Percentiles rank a stretch among this genome's conserved stretches.
Conservation (phyloP, 2,888 invertebrate genomes). For the Hybos culiciformis region DNA sequence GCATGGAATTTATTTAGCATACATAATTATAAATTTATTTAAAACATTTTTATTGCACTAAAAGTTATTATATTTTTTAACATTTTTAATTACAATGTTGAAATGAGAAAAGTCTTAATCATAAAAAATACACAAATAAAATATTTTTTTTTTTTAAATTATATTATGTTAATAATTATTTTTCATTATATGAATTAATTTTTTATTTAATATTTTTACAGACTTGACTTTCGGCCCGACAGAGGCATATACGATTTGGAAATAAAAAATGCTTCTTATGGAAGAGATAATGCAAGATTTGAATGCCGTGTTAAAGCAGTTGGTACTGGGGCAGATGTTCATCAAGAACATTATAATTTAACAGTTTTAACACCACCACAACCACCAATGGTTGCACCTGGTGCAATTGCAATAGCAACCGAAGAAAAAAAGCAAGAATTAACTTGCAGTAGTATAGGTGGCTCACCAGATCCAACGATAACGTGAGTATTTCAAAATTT, state of each 20-base stretch:
- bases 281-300: slow-evolving; percentile 80
- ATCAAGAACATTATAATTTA: slow-evolving; percentile 68
- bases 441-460: slow-evolving; percentile 71
- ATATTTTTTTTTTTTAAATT: too few relatives aligned
- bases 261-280: slow-evolving; percentile 80
- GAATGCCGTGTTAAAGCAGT: slow-evolving; percentile 78
- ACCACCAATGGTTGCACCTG: slow-evolving; percentile 63
- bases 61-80: too few relatives aligned
- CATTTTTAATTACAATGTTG: too few relatives aligned
- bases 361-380: slow-evolving; percentile 78
- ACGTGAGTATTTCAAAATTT: too few relatives aligned
- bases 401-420: slow-evolving; percentile 61
- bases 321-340: slow-evolving; percentile 69
- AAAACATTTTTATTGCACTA: too few relatives aligned
- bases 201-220: slow-evolving; percentile 31
- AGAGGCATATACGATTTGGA: slow-evolving; percentile 78
- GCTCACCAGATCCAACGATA: slow-evolving; percentile 80
- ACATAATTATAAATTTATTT: too few relatives aligned
- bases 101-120: neutral
- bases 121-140: neutral
- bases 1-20: too few relatives aligned
- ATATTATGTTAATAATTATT: too few relatives aligned
- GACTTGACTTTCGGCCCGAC: slow-evolving; percentile 63
- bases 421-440: slow-evolving; percentile 66
- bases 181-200: slow-evolving; percentile 5